phyloP scores from a whole-genome alignment of 37 sponge, comb jelly and placozoan species.

The Chondrosia reniformis region DNA sequence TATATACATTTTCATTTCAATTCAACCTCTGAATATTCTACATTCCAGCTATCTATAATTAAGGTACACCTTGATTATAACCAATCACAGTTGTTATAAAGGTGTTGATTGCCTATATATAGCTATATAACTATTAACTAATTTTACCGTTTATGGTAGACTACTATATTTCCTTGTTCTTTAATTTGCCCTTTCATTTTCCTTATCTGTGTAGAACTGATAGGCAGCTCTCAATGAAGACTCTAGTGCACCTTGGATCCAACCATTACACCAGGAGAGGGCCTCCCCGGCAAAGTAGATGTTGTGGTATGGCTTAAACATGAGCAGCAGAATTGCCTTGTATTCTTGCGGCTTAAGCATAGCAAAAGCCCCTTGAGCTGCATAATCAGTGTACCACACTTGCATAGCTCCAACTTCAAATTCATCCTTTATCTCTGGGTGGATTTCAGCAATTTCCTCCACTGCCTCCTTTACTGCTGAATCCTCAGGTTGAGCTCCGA shows the following conservation, averaged over 20 bases:
- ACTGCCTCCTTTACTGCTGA: conserved; percentile 42
- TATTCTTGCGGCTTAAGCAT: conserved; percentile 28
- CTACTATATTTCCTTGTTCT: too few species aligned
- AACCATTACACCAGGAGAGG: conserved; percentile 49
- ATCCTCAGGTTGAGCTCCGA: conserved; percentile 25
- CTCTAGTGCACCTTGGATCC: conserved; percentile 75
- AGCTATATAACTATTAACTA: too few species aligned
- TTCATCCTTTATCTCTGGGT: conserved; percentile 37
- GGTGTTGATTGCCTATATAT: too few species aligned
- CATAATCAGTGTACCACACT: conserved; percentile 44
- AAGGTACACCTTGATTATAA: too few species aligned
- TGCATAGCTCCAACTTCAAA: conserved; percentile 36
- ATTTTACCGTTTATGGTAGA: too few species aligned
- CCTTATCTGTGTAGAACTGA: conserved; percentile 54
- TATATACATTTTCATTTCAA: too few species aligned
- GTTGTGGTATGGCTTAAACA: conserved; percentile 28
- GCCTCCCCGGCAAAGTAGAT: conserved; percentile 69
- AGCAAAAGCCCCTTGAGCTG: conserved; percentile 44
- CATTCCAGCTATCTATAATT: too few species aligned
- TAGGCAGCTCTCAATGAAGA: conserved; percentile 62
- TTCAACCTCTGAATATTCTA: too few species aligned
- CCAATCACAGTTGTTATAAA: too few species aligned
- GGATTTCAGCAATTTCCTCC: conserved; percentile 32
- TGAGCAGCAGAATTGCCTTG: background rate
- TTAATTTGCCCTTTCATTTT: too few species aligned